Evolutionary conservation across 2,888 invertebrate genomes (phyloP).

Genomic region (Lochmaea crataegi): DNA sequence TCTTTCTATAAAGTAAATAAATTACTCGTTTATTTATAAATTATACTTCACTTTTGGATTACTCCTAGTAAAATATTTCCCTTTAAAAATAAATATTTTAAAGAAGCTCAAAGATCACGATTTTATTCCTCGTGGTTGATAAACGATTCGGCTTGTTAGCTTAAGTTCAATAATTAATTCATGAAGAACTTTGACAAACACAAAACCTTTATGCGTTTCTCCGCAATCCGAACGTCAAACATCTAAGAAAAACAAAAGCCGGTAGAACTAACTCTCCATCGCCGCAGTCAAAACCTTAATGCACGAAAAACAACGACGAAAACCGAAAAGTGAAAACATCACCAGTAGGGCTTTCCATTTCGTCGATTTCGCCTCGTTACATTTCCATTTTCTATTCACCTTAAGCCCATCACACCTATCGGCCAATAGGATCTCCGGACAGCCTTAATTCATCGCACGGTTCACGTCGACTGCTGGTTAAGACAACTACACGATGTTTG

Average conservation of each 20-base stretch:
- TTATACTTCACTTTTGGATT: too few relatives aligned
- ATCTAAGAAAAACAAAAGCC: slow-evolving; percentile 30
- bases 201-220: slow-evolving; percentile 20
- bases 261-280: slow-evolving; percentile 4
- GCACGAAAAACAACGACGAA: slow-evolving; percentile 28
- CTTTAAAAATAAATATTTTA: too few relatives aligned
- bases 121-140: not conserved
- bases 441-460: not conserved
- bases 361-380: slow-evolving; percentile 19
- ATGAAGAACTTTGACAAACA: slow-evolving; percentile 32
- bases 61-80: too few relatives aligned
- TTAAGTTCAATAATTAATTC: slow-evolving; percentile 33
- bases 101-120: not conserved
- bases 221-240: slow-evolving; percentile 26
- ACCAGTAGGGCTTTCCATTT: slow-evolving; percentile 9
- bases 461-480: not conserved
- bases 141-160: slow-evolving; percentile 6
- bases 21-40: too few relatives aligned
- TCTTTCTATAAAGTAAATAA: too few relatives aligned
- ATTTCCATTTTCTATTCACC: slow-evolving; percentile 24
- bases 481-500: not conserved
- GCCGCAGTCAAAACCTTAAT: slow-evolving; percentile 17
- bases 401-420: slow-evolving; percentile 14
- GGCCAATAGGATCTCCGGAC: slow-evolving; percentile 7
- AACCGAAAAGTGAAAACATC: slow-evolving; percentile 26